Conservation (phyloP, 1,140 invertebrate species). For the Epicauta chinensis region DNA sequence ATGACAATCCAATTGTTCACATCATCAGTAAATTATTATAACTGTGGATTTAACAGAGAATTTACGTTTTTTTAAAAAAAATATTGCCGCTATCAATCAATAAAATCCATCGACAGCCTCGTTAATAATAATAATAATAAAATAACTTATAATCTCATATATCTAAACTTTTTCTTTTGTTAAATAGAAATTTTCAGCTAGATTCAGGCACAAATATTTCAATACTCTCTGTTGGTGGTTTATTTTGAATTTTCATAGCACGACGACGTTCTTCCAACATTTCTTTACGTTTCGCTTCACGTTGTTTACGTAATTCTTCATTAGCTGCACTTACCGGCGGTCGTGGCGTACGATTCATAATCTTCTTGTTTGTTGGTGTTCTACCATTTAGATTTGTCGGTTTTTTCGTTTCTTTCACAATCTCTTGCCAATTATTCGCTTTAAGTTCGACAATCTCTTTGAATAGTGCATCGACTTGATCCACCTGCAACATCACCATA, state of each 20-base stretch:
- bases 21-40: too few relatives aligned
- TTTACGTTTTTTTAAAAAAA: too few relatives aligned
- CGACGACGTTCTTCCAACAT: conserved; percentile 71
- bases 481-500: conserved; percentile 88
- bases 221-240: conserved; percentile 41
- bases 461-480: conserved; percentile 73
- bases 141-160: too few relatives aligned
- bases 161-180: too few relatives aligned
- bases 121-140: too few relatives aligned
- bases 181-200: conserved; percentile 33
- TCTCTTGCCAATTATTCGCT: conserved; percentile 60
- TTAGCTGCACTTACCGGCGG: conserved; percentile 42
- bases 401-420: conserved; percentile 28
- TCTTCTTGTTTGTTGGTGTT: conserved; percentile 35
- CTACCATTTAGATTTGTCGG: conserved; percentile 39
- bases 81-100: too few relatives aligned
- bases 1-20: too few relatives aligned
- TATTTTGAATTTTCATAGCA: conserved; percentile 53
- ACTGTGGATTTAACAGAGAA: too few relatives aligned
- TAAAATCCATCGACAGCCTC: too few relatives aligned
- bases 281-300: conserved; percentile 73
- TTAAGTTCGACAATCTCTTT: conserved; percentile 64
- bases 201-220: conserved; percentile 57
- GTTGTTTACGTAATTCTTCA: conserved; percentile 52
- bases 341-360: conserved; percentile 44